A percentile compares a stretch with the other conserved stretches of the same genome.
These are phyloP conservation scores for Australoheros facetus DNA, from an alignment of 2,797 vertebrate genomes.

Conservation along the genomic window DNA sequence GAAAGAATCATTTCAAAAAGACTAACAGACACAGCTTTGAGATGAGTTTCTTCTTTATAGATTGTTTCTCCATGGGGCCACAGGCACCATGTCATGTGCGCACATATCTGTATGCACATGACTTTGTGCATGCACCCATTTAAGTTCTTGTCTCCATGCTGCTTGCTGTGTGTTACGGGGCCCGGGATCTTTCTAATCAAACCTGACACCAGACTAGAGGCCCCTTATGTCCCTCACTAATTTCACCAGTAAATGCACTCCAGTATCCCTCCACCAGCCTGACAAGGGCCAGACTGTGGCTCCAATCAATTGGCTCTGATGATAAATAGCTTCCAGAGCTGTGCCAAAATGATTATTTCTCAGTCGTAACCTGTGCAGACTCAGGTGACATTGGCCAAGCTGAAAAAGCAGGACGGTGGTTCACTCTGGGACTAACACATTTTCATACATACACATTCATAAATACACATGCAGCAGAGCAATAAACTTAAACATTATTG, in stretches of 20 bases:
- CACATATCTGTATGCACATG: conserved; percentile 22
- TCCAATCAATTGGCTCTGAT: conserved; percentile 75
- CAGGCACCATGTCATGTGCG: conserved; percentile 41
- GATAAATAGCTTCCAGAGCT: conserved; percentile 86
- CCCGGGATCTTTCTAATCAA: conserved; percentile 75
- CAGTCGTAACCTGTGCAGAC: conserved; percentile 69
- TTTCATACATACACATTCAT: conserved; percentile 4
- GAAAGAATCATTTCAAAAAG: conserved; percentile 10
- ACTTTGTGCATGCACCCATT: conserved; percentile 21
- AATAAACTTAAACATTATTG: conserved; percentile 44
- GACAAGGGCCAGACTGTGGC: conserved; percentile 66
- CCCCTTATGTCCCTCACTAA: conserved; percentile 64
- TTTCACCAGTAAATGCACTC: conserved; percentile 64
- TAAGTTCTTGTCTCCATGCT: conserved; percentile 43
- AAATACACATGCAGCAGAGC: conserved; percentile 23
- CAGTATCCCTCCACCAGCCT: conserved; percentile 53
- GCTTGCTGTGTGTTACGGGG: conserved; percentile 55
- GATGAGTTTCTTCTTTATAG: conserved; percentile 51
- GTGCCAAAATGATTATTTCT: conserved; percentile 71
- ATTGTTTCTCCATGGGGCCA: conserved; percentile 54
- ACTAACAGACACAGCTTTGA: conserved; percentile 9
- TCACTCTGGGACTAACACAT: conserved; percentile 31
- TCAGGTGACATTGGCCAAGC: conserved; percentile 75
- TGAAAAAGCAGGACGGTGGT: conserved; percentile 52
- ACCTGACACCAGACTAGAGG: conserved; percentile 78